Evolutionary conservation across 2,797 vertebrate genomes (phyloP), one percentile per base, ranked within the genome.

Genomic region (Neoniphon sammara): DNA sequence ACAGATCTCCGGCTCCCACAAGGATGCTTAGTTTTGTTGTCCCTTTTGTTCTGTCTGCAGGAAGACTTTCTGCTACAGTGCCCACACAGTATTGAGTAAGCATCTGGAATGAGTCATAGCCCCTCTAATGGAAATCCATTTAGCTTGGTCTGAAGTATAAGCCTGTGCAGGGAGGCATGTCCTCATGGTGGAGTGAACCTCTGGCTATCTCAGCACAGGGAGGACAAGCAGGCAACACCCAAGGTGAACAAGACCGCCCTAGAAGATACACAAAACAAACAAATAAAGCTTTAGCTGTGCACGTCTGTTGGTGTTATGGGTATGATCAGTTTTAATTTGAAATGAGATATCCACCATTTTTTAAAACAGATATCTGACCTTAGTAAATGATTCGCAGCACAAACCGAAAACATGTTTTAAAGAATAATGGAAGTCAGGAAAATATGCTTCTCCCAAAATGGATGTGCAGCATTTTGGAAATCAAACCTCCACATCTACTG

Each of bases 111-210:
- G 91, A 93, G 90, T 90, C 88, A 93, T 90, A 85, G 87, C 79
- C 80, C 80, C 78, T 74, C 88, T 89, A 93, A 92, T 91, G 91
- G 91, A 93, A 93, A 93, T 93, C 92, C 88, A 92, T 93, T 91
- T 87, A 90, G 87, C 83, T 44, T 34, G 81, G 75, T 79, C 87
- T 85, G 78, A 88, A 86, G 87, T 80, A 79, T 81, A 88, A 87
- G 87, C 86, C 87, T 85, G 91, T 42, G 78, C 91, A 78, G 64
- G 87, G 84, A 85, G 82, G 89, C 90, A 85, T 84, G 75, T 83
- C 82, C 80, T 86, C 88, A 83, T 50, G 52, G 78, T 52, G 81
- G 81, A 72, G 77, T 82, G 84, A 86, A 77, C 80, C 80, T n/a
- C 63, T 44, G 70, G 76, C 74, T 78, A 81, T 88, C 76, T 87